Evolutionary conservation across 2,888 invertebrate genomes (phyloP).

Genomic region (Tyria jacobaeae): DNA sequence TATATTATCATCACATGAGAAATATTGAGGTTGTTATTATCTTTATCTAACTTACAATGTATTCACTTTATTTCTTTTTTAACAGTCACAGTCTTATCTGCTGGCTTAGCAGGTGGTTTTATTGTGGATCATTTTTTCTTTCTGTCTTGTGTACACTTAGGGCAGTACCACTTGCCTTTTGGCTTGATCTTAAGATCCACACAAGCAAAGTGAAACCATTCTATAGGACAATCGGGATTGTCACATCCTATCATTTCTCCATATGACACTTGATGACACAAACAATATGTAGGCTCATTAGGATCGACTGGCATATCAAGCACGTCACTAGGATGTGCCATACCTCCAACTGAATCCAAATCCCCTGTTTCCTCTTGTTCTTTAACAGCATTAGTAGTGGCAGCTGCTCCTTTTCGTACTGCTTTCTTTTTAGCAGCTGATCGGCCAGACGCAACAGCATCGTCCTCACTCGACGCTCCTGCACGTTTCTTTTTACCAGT

Average conservation of each 20-base stretch:
- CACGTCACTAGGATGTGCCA: constrained; percentile 95
- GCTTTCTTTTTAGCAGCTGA: constrained; percentile 80
- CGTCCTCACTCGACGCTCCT: constrained; percentile 84
- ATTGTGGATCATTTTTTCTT: constrained; percentile 90
- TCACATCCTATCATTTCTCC: constrained; percentile 99
- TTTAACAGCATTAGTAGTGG: constrained; percentile 70
- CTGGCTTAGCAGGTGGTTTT: constrained; percentile 67
- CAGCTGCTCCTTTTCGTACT: constrained; percentile 72
- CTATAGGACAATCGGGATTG: constrained; percentile 95
- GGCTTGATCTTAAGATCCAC: constrained; percentile 96
- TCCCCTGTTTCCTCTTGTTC: constrained; percentile 81
- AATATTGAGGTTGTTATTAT: constrained; percentile 24
- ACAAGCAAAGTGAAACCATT: constrained; percentile 99
- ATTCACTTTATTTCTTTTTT: constrained; percentile 74
- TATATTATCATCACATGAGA: constrained; percentile 39
- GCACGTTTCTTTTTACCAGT: constrained; percentile 85
- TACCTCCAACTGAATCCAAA: constrained; percentile 84
- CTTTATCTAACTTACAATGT: constrained; percentile 32
- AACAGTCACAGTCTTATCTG: constrained; percentile 76
- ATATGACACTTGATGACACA: constrained; percentile 98
- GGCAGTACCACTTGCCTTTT: constrained; percentile 98
- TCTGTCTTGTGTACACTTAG: constrained; percentile 94
- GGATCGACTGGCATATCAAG: constrained; percentile 97
- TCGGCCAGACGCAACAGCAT: constrained; percentile 70
- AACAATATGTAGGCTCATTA: constrained; percentile 99